Base-by-base conservation (phyloP, 2,113 vertebrate species). In the Indicator maculatus region DNA sequence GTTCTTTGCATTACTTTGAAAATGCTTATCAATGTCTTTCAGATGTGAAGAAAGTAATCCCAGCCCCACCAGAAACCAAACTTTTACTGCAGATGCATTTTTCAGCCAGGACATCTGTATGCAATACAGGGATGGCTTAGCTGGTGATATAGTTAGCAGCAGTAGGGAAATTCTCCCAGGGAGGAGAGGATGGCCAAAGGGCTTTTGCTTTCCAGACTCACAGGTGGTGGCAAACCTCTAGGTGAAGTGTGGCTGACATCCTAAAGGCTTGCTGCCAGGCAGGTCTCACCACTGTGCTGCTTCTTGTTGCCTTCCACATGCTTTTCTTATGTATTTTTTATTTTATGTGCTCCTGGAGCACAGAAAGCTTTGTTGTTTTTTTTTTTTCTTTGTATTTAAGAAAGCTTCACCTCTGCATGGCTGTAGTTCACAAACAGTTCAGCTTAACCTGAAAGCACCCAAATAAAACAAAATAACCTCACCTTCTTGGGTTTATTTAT, bases 371-470 rank as follows among this genome's bases (percentile, higher is more conserved):
- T 19, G 20, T 11, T 4, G 0, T 12, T 26, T 47, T 20, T 3
- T 16, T 52, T 67, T 59, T 47, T 30, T 1, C 16, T 26, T 77
- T 69, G 17, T 30, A 65, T 70, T 53, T 15, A 12, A 24, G 38
- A 69, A 63, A 38, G 14, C 5, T 74, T 74, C 2, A 0, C 21
- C 59, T 64, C 41, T 58, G 26, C 5, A 0, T 16, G 10, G 14
- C 11, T 63, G 41, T 16, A 15, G 36, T 53, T 93, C 58, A 17
- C 18, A 52, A 66, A 67, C 31, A 26, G 56, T 19, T 47, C 47
- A 44, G 17, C 52, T 78, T 76, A n/a, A 83, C 67, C 21, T 31
- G 59, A 52, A 82, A 80, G 36, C n/a, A 27, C 19, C 6, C 44
- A n/a, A 85, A 64, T 9, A 2, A 10, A 65, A 26, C n/a, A 36